phyloP scores from a whole-genome alignment of 2,797 vertebrate genomes.

The Semotilus atromaculatus region DNA sequence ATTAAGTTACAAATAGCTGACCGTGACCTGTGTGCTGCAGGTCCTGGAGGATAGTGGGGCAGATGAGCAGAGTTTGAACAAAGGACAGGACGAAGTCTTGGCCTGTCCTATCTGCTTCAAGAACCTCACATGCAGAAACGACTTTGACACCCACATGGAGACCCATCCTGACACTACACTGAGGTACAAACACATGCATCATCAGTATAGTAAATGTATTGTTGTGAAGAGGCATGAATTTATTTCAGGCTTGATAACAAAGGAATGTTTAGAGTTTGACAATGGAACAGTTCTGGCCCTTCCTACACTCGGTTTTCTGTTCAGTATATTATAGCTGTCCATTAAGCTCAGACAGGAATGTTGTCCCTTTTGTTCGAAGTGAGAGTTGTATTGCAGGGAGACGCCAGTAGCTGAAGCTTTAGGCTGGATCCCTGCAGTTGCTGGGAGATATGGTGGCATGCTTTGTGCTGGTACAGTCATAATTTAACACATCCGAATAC shows the following conservation, averaged over 20 bases:
- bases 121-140: slow-evolving; percentile 88
- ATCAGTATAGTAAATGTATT: background rate
- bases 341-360: slow-evolving; percentile 44
- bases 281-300: slow-evolving; percentile 1
- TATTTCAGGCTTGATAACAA: slow-evolving; percentile 6
- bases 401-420: slow-evolving; percentile 52
- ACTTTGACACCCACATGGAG: slow-evolving; percentile 93
- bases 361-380: slow-evolving; percentile 45
- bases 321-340: slow-evolving; percentile 38
- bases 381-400: slow-evolving; percentile 43
- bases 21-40: slow-evolving; percentile 70
- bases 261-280: slow-evolving; percentile 3
- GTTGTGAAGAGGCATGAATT: background rate
- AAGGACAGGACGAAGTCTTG: slow-evolving; percentile 82
- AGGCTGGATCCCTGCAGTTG: slow-evolving; percentile 55
- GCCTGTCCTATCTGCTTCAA: slow-evolving; percentile 93
- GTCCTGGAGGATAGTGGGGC: slow-evolving; percentile 79
- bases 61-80: slow-evolving; percentile 72
- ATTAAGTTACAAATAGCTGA: slow-evolving; percentile 12
- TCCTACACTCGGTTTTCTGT: slow-evolving; percentile 12
- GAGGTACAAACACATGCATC: slow-evolving; percentile 78
- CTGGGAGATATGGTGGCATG: slow-evolving; percentile 61
- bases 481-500: slow-evolving; percentile 64
- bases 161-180: slow-evolving; percentile 89
- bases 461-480: slow-evolving; percentile 61